Evolutionary conservation across 2,113 vertebrate genomes (phyloP).

Genomic region (Picathartes gymnocephalus): DNA sequence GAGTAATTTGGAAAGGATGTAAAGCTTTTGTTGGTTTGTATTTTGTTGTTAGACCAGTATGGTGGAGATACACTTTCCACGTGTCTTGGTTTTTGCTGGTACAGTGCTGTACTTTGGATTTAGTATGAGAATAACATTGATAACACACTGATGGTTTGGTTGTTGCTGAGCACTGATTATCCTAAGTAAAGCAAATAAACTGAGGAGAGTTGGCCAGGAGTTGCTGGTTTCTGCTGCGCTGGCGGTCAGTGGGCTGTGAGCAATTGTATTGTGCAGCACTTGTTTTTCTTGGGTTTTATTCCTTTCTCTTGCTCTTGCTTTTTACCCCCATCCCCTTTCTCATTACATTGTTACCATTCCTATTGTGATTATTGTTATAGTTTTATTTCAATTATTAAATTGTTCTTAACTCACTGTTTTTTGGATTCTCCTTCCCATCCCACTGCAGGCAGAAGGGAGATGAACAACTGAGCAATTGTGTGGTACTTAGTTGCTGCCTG

Average conservation of each 20-base stretch:
- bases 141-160: not conserved
- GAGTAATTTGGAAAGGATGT: not conserved
- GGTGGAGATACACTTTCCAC: not conserved
- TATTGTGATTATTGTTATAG: not conserved
- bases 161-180: not conserved
- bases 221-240: not conserved
- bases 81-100: not conserved
- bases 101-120: not conserved
- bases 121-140: not conserved
- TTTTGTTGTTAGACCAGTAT: not conserved
- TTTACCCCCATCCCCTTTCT: not conserved
- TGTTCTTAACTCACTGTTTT: not conserved
- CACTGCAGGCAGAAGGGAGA: not conserved
- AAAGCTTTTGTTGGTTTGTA: not conserved
- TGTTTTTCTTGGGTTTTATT: not conserved
- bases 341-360: not conserved
- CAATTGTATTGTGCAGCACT: not conserved
- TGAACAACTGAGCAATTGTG: not conserved
- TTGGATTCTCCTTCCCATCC: not conserved
- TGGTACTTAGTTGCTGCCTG: not conserved
- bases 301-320: not conserved
- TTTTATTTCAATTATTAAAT: not conserved
- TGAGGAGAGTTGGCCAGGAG: not conserved
- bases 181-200: not conserved
- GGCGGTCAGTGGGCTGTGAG: not conserved